A percentile compares a stretch with the other conserved stretches of the same genome.
Evolutionary conservation across 2,113 vertebrate genomes (phyloP).

Genomic region (Pogona vitticeps): DNA sequence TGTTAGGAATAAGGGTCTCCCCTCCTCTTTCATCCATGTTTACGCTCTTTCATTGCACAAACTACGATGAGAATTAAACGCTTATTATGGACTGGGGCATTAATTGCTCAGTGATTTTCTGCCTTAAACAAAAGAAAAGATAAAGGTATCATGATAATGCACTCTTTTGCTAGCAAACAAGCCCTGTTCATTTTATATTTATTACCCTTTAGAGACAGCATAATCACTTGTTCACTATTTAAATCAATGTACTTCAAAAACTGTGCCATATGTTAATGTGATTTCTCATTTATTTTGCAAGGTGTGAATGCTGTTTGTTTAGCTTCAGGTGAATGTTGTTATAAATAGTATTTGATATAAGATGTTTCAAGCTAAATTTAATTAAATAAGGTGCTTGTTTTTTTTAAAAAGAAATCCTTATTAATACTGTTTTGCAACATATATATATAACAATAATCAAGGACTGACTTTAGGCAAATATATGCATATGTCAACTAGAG

Average conservation of each 20-base stretch:
- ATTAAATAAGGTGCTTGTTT: background rate
- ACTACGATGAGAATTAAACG: background rate
- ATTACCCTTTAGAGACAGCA: conserved; percentile 20
- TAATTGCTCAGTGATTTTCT: conserved; percentile 2
- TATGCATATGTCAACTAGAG: background rate
- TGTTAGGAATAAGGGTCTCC: background rate
- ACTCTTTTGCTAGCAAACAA: background rate
- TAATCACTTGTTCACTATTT: conserved; percentile 7
- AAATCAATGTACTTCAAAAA: conserved; percentile 18
- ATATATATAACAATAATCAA: conserved; percentile 22
- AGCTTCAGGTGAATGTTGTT: conserved; percentile 6
- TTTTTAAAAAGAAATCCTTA: background rate
- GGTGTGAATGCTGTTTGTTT: conserved; percentile 2
- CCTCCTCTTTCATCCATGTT: no score
- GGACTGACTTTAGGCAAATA: background rate
- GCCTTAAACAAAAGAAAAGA: conserved; percentile 5
- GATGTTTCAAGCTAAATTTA: conserved; percentile 16
- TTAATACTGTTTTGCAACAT: background rate
- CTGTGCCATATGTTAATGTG: conserved; percentile 12
- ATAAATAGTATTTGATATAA: conserved; percentile 34
- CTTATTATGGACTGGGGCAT: background rate
- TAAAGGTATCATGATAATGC: background rate
- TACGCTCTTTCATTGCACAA: background rate
- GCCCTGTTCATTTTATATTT: conserved; percentile 2
- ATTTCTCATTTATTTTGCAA: conserved; percentile 8